Evolutionary conservation across 1,140 invertebrate genomes (phyloP).

Genomic region (Hylyphantes graminicola): DNA sequence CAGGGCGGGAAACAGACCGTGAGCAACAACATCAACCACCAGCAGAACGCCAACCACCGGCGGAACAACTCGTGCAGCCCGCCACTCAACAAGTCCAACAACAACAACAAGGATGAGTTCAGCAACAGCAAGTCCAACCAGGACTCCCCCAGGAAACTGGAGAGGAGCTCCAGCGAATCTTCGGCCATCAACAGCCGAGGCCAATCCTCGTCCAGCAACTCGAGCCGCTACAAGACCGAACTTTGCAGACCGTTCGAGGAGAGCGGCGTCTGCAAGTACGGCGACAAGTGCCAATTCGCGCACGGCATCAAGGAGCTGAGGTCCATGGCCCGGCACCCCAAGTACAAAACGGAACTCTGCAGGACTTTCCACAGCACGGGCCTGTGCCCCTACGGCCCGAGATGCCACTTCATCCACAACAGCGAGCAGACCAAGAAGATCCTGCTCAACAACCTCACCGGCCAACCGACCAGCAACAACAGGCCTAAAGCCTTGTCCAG

Average conservation of each 20-base stretch:
- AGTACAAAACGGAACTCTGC: constrained; percentile 99
- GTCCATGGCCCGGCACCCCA: constrained; percentile 93
- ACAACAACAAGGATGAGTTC: background rate
- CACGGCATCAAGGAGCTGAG: constrained; percentile 93
- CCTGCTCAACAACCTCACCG: constrained; percentile 32
- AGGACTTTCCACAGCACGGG: constrained; percentile 97
- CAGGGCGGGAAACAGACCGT: constrained; percentile 54
- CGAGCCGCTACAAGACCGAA: constrained; percentile 97
- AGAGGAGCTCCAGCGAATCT: constrained; percentile 18
- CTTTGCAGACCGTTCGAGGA: constrained; percentile 96
- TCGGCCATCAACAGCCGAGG: background rate
- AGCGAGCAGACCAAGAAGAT: constrained; percentile 79
- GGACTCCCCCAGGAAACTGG: constrained; percentile 34
- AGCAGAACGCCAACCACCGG: constrained; percentile 41
- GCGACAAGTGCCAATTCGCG: constrained; percentile 99
- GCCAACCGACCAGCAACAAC: constrained; percentile 60
- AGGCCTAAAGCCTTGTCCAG: constrained; percentile 62
- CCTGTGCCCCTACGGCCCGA: constrained; percentile 97
- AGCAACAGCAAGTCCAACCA: constrained; percentile 5
- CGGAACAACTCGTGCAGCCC: constrained; percentile 34
- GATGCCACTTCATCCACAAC: constrained; percentile 99
- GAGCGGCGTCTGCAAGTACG: constrained; percentile 95
- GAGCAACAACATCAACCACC: constrained; percentile 32
- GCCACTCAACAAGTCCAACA: constrained; percentile 37
- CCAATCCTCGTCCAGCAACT: constrained; percentile 66